These are phyloP conservation scores for Astur gentilis DNA, from an alignment of 2,113 vertebrate species.

Conservation along the genomic window DNA sequence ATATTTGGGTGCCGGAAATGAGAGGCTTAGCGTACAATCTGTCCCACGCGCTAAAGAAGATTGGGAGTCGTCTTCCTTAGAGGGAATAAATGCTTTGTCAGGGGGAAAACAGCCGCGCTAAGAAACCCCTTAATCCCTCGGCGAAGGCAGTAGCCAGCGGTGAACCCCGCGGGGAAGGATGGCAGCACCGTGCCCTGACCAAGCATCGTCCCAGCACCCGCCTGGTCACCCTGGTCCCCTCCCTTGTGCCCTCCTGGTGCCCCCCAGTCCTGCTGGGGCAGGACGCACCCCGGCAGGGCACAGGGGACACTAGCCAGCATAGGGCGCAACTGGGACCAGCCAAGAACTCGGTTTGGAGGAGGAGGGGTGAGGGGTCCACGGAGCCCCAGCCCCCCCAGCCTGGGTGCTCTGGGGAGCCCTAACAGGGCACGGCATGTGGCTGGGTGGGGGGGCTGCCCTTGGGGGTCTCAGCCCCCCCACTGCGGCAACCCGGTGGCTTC, in stretches of 20 bases:
- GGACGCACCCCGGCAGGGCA: not conserved
- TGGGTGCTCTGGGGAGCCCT: not conserved
- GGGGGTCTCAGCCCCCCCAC: not conserved
- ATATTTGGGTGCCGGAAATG: not conserved
- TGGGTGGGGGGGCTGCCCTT: fast-evolving
- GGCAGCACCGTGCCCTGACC: fast-evolving
- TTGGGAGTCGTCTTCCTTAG: not conserved
- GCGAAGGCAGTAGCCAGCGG: not conserved
- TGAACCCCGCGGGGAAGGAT: not conserved
- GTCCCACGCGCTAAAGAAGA: not conserved
- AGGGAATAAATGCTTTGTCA: not conserved
- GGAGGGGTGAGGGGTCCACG: fast-evolving
- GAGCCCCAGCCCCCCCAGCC: not conserved
- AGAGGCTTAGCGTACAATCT: not conserved
- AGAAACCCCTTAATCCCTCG: fast-evolving
- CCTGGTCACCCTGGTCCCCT: not conserved
- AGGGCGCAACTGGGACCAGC: not conserved
- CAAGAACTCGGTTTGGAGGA: not conserved
- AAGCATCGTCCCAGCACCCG: fast-evolving
- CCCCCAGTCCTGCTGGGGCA: not conserved
- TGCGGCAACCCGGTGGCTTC: not conserved
- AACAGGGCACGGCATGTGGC: not conserved
- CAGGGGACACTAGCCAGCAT: fast-evolving
- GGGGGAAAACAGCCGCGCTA: fast-evolving
- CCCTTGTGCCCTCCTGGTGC: too few relatives aligned